Evolutionary conservation across 1,140 invertebrate species (phyloP), one percentile per base, ranked within the genome.

Genomic region (Potamilus streckersoni): DNA sequence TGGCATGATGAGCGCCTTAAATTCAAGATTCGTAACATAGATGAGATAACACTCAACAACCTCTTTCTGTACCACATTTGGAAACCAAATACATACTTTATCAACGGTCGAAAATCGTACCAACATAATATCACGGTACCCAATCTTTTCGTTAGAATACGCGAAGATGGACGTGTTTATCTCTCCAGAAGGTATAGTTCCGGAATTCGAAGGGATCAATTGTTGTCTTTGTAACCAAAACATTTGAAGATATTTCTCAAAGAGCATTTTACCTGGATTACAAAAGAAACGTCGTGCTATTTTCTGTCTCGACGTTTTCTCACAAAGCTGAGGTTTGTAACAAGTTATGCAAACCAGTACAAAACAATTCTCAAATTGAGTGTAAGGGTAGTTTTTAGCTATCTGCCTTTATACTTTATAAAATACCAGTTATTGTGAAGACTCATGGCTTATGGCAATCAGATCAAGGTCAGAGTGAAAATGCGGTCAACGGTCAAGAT

Each of bases 101-200:
- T 94, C 87, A 97, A 96, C 89, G 95, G 97, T 93, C 96, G 96
- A 85, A 93, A 96, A 70, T 97, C 95, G 15, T 96, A 97, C 82
- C 94, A 97, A 38, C 97, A 98, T 88, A 97, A 96, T 2, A 97
- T 98, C 71, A 98, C 97, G 0, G 95, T 95, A 6, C 97, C 97
- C 1, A 99, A 99, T 89, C 97, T 97, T 88, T 92, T 99, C 74
- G 91, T 99, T 1, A 91, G 97, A 71, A 95, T 98, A 63, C 85
- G 91, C 58, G 81, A 90, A 86, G 94, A 98, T 83, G 97, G 97
- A 2, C 94, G 95, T 80, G 96, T 99, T 79, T 92, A 98, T 19
- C 98, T 98, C 88, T 98, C 97, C 3, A 96, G 96, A 94, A 94
- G 97, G 96, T 97, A 89, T 88, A 49, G 38, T 8, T 6, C 38